Conservation (phyloP, 2,888 invertebrate genomes). For the Drosophila mimica region DNA sequence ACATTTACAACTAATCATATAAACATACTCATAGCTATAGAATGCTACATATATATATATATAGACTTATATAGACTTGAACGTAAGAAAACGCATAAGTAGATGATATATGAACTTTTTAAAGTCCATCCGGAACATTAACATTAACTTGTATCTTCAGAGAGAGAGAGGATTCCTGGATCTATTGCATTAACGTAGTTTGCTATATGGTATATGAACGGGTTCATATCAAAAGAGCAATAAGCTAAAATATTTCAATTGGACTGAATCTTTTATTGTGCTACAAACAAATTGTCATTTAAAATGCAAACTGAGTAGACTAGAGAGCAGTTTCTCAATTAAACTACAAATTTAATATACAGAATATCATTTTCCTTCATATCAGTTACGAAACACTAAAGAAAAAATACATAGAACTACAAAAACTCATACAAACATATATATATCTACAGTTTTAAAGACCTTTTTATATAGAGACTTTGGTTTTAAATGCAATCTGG, state of each 20-base stretch:
- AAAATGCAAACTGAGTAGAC: slow-evolving; percentile 65
- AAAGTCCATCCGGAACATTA: slow-evolving; percentile 43
- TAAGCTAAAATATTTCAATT: slow-evolving; percentile 62
- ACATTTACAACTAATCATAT: slow-evolving; percentile 39
- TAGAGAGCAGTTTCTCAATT: slow-evolving; percentile 50
- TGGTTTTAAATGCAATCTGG: slow-evolving; percentile 39
- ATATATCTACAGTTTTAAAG: slow-evolving; percentile 47
- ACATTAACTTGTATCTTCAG: slow-evolving; percentile 19
- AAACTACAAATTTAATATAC: slow-evolving; percentile 40
- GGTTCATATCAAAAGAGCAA: slow-evolving; percentile 67
- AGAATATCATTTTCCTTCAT: slow-evolving; percentile 72
- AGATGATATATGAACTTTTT: slow-evolving; percentile 34
- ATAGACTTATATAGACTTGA: slow-evolving; percentile 36
- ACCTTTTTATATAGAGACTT: slow-evolving; percentile 41
- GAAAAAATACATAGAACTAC: slow-evolving; percentile 5
- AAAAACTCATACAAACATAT: slow-evolving; percentile 13
- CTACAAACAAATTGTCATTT: slow-evolving; percentile 65
- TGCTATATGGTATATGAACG: slow-evolving; percentile 37
- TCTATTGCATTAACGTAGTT: slow-evolving; percentile 25
- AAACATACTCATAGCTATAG: slow-evolving; percentile 36
- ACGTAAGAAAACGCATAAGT: slow-evolving; percentile 37
- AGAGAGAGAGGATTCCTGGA: background rate
- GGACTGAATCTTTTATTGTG: slow-evolving; percentile 69
- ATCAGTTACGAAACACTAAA: slow-evolving; percentile 54
- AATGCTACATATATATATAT: slow-evolving; percentile 23